Conservation (phyloP, 2,888 invertebrate genomes). For the Nomada goodeniana region DNA sequence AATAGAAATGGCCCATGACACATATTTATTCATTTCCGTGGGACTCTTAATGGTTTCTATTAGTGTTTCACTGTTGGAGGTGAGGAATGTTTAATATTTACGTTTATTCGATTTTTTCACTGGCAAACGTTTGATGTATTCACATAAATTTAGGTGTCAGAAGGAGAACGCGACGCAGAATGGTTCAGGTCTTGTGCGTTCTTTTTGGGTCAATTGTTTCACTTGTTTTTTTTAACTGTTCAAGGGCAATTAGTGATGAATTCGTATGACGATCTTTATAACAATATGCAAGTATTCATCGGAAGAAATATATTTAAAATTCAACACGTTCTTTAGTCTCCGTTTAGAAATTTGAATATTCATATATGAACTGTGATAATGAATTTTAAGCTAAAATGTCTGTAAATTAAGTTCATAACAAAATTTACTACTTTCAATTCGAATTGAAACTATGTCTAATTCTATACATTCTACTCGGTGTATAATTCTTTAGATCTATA, state of each 20-base stretch:
- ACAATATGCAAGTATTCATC: neutral
- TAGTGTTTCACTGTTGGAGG: conserved; percentile 4
- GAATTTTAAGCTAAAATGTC: too few relatives aligned
- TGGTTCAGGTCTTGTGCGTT: neutral
- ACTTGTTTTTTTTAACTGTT: conserved; percentile 12
- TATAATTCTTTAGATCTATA: neutral
- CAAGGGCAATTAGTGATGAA: conserved; percentile 24
- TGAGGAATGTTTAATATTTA: neutral
- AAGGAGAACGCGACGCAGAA: neutral
- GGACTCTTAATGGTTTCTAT: conserved; percentile 10
- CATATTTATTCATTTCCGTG: conserved; percentile 18
- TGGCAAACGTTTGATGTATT: neutral
- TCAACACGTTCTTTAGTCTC: too few relatives aligned
- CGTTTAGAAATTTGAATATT: too few relatives aligned
- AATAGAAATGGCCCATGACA: conserved; percentile 10
- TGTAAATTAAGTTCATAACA: neutral
- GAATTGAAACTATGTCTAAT: too few relatives aligned
- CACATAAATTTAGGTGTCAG: neutral
- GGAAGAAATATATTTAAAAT: neutral
- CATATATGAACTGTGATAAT: too few relatives aligned
- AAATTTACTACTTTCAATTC: neutral
- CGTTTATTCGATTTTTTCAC: neutral
- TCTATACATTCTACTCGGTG: neutral
- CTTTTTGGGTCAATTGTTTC: conserved; percentile 4
- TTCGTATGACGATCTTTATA: neutral